These are phyloP conservation scores for Holocentrus rufus DNA, from an alignment of 2,797 vertebrate species.

Conservation along the genomic window DNA sequence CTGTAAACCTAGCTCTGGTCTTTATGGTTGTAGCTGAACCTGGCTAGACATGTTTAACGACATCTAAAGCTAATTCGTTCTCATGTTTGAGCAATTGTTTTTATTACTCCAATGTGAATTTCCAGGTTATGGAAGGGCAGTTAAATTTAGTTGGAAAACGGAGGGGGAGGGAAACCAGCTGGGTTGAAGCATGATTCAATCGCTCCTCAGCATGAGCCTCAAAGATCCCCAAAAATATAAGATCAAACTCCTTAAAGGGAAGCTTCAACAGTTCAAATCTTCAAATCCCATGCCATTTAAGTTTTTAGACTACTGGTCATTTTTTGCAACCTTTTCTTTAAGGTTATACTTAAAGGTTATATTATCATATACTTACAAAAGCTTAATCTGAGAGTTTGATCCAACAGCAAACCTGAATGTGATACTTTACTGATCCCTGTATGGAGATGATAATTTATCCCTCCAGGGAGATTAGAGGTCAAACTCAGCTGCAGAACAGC, in stretches of 20 bases:
- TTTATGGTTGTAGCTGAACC: conserved; percentile 50
- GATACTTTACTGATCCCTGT: too few relatives aligned
- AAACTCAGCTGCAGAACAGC: too few relatives aligned
- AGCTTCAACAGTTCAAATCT: not conserved
- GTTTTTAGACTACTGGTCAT: too few relatives aligned
- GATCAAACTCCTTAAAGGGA: not conserved
- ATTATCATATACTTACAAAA: too few relatives aligned
- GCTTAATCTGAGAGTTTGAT: too few relatives aligned
- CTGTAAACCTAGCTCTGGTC: conserved; percentile 27
- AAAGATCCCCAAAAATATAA: not conserved
- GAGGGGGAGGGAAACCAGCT: conserved; percentile 40
- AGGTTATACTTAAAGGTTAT: too few relatives aligned
- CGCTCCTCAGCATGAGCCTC: conserved; percentile 2
- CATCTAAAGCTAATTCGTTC: conserved; percentile 46
- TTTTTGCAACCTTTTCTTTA: too few relatives aligned
- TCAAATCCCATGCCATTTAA: too few relatives aligned
- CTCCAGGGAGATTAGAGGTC: too few relatives aligned
- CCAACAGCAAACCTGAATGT: too few relatives aligned
- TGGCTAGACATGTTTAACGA: conserved; percentile 54
- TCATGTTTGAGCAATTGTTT: conserved; percentile 38
- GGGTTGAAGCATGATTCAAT: conserved; percentile 32
- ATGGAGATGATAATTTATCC: too few relatives aligned
- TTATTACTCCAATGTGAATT: conserved; percentile 36
- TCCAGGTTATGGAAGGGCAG: conserved; percentile 43
- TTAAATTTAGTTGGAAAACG: conserved; percentile 21